These are phyloP conservation scores for Tyria jacobaeae DNA, from an alignment of 2,888 invertebrate species.

Conservation along the genomic window DNA sequence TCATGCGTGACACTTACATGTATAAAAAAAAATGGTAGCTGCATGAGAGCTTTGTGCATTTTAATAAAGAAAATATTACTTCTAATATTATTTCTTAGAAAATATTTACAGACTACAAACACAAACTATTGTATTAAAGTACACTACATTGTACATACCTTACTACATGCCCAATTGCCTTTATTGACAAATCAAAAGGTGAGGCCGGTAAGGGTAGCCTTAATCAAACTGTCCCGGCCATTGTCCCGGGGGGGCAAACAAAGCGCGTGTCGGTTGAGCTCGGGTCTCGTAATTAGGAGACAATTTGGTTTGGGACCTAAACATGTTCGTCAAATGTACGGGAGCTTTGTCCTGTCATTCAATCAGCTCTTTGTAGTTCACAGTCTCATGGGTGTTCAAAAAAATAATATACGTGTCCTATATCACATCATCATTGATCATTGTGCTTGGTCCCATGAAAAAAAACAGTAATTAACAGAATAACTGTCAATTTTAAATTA, in stretches of 20 bases:
- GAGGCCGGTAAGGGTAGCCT: conserved; percentile 24
- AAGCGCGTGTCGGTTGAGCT: conserved; percentile 38
- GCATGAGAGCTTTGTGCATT: too few relatives aligned
- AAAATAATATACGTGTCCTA: neutral
- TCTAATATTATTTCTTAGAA: too few relatives aligned
- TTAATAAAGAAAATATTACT: neutral
- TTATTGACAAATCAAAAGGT: conserved; percentile 45
- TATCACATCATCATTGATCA: too few relatives aligned
- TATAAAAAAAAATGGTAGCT: too few relatives aligned
- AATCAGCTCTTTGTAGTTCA: conserved; percentile 12
- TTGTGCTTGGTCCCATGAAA: too few relatives aligned
- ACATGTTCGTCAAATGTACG: conserved; percentile 26
- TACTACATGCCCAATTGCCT: conserved; percentile 2
- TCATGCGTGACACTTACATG: too few relatives aligned
- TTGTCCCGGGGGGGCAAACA: conserved; percentile 43
- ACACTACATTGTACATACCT: neutral
- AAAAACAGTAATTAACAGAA: too few relatives aligned
- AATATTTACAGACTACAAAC: neutral
- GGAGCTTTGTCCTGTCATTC: conserved; percentile 23
- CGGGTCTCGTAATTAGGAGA: conserved; percentile 52
- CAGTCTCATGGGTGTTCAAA: neutral
- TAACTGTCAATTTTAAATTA: too few relatives aligned
- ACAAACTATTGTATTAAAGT: neutral
- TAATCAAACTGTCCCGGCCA: conserved; percentile 44
- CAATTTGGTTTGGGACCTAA: conserved; percentile 40